Base-by-base conservation (phyloP, 2,113 vertebrate genomes). In the rat (Rattus norvegicus) region DNA sequence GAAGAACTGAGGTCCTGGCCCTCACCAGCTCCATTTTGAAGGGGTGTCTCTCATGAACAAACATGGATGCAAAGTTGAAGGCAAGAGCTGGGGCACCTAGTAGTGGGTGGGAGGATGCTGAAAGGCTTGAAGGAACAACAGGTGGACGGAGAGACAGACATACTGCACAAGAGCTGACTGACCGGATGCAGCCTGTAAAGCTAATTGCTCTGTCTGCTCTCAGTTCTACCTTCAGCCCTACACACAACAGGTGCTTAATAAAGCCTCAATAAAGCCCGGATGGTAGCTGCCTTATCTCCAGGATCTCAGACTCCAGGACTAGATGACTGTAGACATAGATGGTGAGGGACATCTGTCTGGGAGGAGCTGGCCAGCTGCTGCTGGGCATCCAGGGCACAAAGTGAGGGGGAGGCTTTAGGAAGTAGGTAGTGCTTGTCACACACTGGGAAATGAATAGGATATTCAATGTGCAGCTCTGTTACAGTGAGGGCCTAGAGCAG, bases 281-380 rank as follows among this genome's bases (percentile, higher is more conserved):
- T 28, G 39, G 69, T 28, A 33, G 76, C 3, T 26, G 9, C 30
- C 63, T 63, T 17, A 4, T 63, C 54, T 76, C 76, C 33, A 12
- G 0, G 24, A 10, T 63, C 63, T 72, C 70, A 63, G 61, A 61
- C n/a, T 14, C 11, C 13, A n/a, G 13, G 19, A 76, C 49, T 36
- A 1, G 16, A 43, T 0, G 56, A 49, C 52, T 39, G 33, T 75
- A 39, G 1, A 13, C 1, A 47, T 49, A 4, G 8, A 30, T 80
- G 65, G 49, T 30, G 2, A 0, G 5, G 39, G 43, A 17, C 28
- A 13, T 67, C 54, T 84, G 56, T 28, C 47, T 69, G 63, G 54
- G 33, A 2, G 0, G 4, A 72, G 49, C 7, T 2, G 20, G 84
- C 4, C 30, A 30, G 56, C 22, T 3, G 1, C 39, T 0, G 30